These are phyloP conservation scores for Notothenia coriiceps DNA, from an alignment of 2,113 vertebrate genomes.

Conservation along the genomic window DNA sequence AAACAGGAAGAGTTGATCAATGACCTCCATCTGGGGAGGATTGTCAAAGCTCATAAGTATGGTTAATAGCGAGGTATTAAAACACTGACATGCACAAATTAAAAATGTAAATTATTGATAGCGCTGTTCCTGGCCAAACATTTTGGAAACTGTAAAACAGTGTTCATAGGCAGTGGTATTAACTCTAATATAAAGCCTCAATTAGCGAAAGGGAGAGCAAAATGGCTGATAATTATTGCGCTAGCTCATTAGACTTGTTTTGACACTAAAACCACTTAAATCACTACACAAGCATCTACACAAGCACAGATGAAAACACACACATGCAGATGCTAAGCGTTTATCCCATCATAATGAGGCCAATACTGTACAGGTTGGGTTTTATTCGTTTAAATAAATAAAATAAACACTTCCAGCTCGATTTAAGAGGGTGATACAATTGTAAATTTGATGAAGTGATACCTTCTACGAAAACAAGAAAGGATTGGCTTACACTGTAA, in stretches of 20 bases:
- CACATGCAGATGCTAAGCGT: constrained; percentile 73
- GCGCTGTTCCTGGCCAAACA: constrained; percentile 61
- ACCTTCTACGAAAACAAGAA: constrained; percentile 33
- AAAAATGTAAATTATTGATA: constrained; percentile 72
- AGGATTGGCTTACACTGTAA: background rate
- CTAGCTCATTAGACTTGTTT: constrained; percentile 79
- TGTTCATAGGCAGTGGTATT: constrained; percentile 54
- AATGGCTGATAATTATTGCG: constrained; percentile 81
- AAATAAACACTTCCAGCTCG: constrained; percentile 63
- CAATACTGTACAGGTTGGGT: constrained; percentile 75
- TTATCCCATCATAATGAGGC: constrained; percentile 80
- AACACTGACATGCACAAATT: constrained; percentile 70
- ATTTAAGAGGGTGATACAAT: constrained; percentile 63
- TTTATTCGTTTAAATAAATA: constrained; percentile 71
- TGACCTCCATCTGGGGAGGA: constrained; percentile 68
- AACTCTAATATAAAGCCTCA: constrained; percentile 75
- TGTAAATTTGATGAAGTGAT: constrained; percentile 25
- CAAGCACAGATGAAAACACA: constrained; percentile 63
- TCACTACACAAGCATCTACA: constrained; percentile 61
- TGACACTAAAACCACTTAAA: constrained; percentile 79
- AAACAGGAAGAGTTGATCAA: constrained; percentile 48
- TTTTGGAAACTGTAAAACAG: constrained; percentile 63
- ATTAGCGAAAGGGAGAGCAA: constrained; percentile 74
- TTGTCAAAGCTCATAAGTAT: constrained; percentile 73
- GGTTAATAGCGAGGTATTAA: constrained; percentile 76